Evolutionary conservation across 1,140 invertebrate genomes (phyloP).

Genomic region (Drusus annulatus): DNA sequence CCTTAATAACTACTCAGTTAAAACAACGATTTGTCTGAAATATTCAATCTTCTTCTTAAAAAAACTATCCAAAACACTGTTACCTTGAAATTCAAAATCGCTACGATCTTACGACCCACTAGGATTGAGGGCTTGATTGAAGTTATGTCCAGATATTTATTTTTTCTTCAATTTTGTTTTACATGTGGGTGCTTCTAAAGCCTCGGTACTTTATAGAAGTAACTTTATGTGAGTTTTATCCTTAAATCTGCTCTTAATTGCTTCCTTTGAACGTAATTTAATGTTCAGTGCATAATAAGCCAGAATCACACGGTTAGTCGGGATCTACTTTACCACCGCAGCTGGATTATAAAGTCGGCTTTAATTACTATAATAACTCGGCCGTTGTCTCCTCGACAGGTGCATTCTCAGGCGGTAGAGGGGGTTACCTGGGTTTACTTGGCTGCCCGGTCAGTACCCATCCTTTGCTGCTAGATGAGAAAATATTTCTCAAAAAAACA

Average conservation of each 20-base stretch:
- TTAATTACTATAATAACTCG: constrained; percentile 32
- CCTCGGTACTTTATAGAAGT: not conserved
- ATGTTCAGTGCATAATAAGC: constrained; percentile 12
- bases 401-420: not conserved
- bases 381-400: not conserved
- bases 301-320: constrained; percentile 14
- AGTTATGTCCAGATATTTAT: no score
- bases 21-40: no score
- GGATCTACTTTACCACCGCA: constrained; percentile 7
- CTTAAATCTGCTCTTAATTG: constrained; percentile 14
- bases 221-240: constrained; percentile 12
- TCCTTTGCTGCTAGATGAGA: not conserved
- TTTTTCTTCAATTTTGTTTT: not conserved
- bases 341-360: constrained; percentile 12
- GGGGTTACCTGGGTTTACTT: not conserved
- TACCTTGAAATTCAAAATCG: no score
- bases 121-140: no score
- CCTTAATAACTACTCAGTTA: no score
- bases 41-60: no score
- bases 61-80: no score
- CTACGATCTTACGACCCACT: no score
- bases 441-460: not conserved
- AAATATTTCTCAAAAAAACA: not conserved
- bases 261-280: constrained; percentile 10
- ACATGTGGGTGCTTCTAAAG: not conserved